Base-by-base conservation (phyloP, 2,797 vertebrate genomes). In the Helarctos malayanus region DNA sequence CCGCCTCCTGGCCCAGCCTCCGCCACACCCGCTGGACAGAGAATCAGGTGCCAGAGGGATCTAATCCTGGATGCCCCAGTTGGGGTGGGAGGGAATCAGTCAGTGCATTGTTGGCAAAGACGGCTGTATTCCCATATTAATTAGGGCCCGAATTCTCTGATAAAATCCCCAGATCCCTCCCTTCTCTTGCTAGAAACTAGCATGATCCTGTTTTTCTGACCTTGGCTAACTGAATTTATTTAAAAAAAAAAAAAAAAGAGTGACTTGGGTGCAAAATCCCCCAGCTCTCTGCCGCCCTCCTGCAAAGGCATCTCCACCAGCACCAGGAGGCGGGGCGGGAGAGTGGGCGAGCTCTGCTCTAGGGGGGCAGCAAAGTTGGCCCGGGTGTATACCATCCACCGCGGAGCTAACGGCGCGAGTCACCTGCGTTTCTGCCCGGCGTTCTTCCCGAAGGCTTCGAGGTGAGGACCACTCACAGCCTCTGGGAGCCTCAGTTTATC, bases 161-260 rank as follows among this genome's bases (percentile, higher is more conserved):
- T 81, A 90, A 87, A 78, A 61, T 75, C 7, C 49, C 23, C 7
- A 25, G 89, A 41, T 49, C 4, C 10, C 63, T 85, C 41, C 29
- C 41, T 95, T 92, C 45, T 41, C 73, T 78, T n/a, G 75, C n/a
- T 2, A 63, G 57, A 52, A 93, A 49, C 7, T 68, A 65, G 85
- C 35, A 27, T 0, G n/a, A 75, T 92, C 45, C 71, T 11, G 25
- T 68, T 89, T 92, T 89, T 54, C 38, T n/a, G 68, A 65, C 61
- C 61, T 65, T 65, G 61, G 29, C 15, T n/a, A n/a, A 65, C 2
- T n/a, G 32, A 65, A 65, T 65, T 65, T 3, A 18, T 65, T 3
- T 4, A 65, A 65, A 63, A 63, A 32, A 5, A 54, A 32, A 63
- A 63, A 32, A 16, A 80, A 84, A 85, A 73, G 45, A n/a, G 38